Evolutionary conservation across 2,888 invertebrate species (phyloP).

Genomic region (Eugnorisma glareosa): DNA sequence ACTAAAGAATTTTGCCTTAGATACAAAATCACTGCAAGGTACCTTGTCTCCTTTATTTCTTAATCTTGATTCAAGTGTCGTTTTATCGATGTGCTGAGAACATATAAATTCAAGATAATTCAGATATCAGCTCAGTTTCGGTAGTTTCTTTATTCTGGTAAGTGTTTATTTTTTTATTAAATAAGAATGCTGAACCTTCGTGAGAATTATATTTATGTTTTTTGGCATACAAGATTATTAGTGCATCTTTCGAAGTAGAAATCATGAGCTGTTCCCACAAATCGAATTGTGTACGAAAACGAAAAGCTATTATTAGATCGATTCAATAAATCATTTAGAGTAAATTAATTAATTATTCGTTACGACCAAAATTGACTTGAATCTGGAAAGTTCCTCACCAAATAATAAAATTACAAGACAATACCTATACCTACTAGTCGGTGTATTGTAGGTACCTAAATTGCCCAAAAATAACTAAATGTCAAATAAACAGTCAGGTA

Average conservation of each 20-base stretch:
- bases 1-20: too few relatives aligned
- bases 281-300: background rate
- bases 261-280: background rate
- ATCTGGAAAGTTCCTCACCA: background rate
- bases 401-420: background rate
- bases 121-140: conserved; percentile 42
- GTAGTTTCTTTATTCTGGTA: conserved; percentile 44
- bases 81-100: conserved; percentile 42
- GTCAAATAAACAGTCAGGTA: background rate
- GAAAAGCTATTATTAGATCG: too few relatives aligned
- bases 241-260: background rate
- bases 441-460: too few relatives aligned
- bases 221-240: background rate
- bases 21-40: background rate
- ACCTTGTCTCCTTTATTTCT: conserved; percentile 35
- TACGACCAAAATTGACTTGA: background rate
- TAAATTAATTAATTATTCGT: background rate
- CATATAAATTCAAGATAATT: conserved; percentile 63
- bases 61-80: conserved; percentile 36
- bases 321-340: background rate
- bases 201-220: background rate
- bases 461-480: background rate
- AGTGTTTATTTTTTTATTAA: conserved; percentile 36
- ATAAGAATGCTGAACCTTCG: background rate
- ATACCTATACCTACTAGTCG: background rate